phyloP scores from a whole-genome alignment of 2,888 invertebrate genomes.

The Malachius bipustulatus region DNA sequence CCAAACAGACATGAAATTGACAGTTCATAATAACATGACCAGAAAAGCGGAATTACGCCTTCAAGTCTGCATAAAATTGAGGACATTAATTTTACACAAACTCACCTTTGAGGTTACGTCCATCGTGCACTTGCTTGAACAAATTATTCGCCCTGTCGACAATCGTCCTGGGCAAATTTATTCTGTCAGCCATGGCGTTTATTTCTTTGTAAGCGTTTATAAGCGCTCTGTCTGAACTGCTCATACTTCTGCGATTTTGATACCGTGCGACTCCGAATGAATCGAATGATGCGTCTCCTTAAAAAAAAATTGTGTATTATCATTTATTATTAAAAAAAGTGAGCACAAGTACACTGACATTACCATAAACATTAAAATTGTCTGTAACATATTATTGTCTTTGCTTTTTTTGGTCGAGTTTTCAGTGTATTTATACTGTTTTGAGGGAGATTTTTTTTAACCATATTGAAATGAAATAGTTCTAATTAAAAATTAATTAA shows the following conservation, averaged over 20 bases:
- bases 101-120: conserved; percentile 81
- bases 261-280: conserved; percentile 70
- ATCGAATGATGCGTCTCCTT: conserved; percentile 73
- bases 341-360: too few relatives aligned
- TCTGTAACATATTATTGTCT: too few relatives aligned
- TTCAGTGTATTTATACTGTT: conserved; percentile 43
- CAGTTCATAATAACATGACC: too few relatives aligned
- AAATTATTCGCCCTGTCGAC: conserved; percentile 92
- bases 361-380: too few relatives aligned
- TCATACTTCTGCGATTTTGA: conserved; percentile 68
- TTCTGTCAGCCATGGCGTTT: conserved; percentile 94
- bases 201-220: conserved; percentile 96
- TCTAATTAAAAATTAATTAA: conserved; percentile 6
- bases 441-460: background rate
- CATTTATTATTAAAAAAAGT: too few relatives aligned
- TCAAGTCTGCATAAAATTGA: too few relatives aligned
- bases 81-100: too few relatives aligned
- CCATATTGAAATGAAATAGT: conserved; percentile 1
- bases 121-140: conserved; percentile 97
- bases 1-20: too few relatives aligned
- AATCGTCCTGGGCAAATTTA: conserved; percentile 93
- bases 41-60: too few relatives aligned
- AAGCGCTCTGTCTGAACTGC: conserved; percentile 88
- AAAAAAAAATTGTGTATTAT: conserved; percentile 8
- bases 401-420: too few relatives aligned